Base-by-base conservation (phyloP, 2,888 invertebrate genomes). In the Lepidochitona cinerea region DNA sequence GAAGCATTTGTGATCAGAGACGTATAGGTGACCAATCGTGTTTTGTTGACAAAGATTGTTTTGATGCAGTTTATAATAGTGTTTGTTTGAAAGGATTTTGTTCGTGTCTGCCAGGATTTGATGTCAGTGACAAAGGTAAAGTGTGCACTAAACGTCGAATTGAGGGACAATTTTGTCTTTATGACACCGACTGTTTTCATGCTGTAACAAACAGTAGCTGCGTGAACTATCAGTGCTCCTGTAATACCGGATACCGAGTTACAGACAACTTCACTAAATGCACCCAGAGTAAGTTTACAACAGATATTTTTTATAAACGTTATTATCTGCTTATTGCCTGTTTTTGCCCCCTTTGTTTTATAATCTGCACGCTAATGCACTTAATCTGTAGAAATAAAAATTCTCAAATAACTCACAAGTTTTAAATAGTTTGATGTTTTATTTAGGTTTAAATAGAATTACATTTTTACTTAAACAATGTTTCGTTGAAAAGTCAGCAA, bases 131-230 rank as follows among this genome's bases (percentile, higher is more conserved):
- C 9, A 72, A 79, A 41, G 37, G 71, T 9, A 77, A 73, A 0
- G 37, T 29, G 14, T 82, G 77, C 59, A 54, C n/a, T 7, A 68
- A 54, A 59, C 33, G 83, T 64, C 72, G 75, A 54, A 79, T 83
- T n/a, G 81, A 79, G 2, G 79, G 79, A 66, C 67, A 54, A 9
- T 78, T 72, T 0, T 83, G 83, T 70, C 7, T 26, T 5, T n/a
- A 49, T n/a, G 74, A 83, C 37, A 18, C 53, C 7, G 83, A 83
- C 72, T 83, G 83, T 70, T 37, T 14, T 36, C 75, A 73, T 23
- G 79, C 79, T 29, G 78, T 83, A 12, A 37, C 33, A 26, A 35
- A 79, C 26, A 81, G 81, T 29, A 33, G 68, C 52, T 83, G 83
- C 65, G 37, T 36, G 2, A 73, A 75, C 33, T 41, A 52, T 18